Evolutionary conservation across 1,140 invertebrate species (phyloP), one percentile per base, ranked within the genome.

Genomic region (Drosophila ficusphila): DNA sequence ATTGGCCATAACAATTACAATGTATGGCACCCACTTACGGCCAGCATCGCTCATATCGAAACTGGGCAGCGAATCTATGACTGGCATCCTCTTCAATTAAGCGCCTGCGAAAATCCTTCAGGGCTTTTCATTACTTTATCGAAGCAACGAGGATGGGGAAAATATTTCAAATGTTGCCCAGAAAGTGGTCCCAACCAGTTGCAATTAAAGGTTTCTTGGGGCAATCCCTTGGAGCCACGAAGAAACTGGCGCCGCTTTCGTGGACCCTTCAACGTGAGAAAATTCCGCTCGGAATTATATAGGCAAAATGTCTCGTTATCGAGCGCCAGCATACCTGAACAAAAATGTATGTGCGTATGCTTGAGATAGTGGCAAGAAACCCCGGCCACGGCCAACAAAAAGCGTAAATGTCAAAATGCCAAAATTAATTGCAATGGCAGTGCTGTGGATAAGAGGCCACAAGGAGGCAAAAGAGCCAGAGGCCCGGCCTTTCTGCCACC

Each of bases 401-500:
- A 82, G 82, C 82, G 83, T 88, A 86, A 86, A 89, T 86, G 82
- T 86, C 82, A 86, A 89, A 89, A 89, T 89, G 82, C 82, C 82
- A 89, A 86, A 86, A 86, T 89, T 89, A 86, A 86, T 86, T 86
- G 82, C 83, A 86, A 89, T 86, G 82, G 83, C 82, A 89, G 82
- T 81, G 69, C 52, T 53, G 27, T 57, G 82, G 82, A 86, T 86
- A 86, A 86, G 71, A 68, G 42, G 27, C 49, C 23, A 34, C 29
- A 34, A 36, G 31, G 25, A 38, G 34, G 29, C 36, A 9, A 34
- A 41, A 34, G 16, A 41, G 39, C 48, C 29, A 54, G 48, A 33
- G 31, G 36, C 29, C 11, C 36, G 52, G 38, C 73, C 58, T 61
- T 44, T 58, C 42, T 42, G 56, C 31, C 69, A 53, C 42, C 60